Conservation (phyloP, 53 echinoderm and acorn worm genomes). For the Pentamera pediparva region DNA sequence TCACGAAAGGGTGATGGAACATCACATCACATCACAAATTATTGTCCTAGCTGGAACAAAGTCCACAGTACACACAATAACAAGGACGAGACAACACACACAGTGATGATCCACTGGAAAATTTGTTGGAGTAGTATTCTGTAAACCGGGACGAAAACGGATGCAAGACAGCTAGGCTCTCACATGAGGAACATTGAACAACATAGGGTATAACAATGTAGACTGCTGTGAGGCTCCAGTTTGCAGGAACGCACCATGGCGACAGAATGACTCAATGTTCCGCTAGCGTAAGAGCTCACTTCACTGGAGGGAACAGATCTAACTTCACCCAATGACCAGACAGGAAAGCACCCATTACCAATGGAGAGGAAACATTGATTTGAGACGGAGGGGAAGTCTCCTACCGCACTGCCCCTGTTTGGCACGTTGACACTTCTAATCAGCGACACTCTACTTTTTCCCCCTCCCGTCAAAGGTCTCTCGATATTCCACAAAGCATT, state of each 20-base stretch:
- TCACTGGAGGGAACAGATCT: not conserved
- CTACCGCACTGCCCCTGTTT: not conserved
- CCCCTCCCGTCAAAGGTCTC: not conserved
- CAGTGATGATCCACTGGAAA: too few relatives aligned
- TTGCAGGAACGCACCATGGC: not conserved
- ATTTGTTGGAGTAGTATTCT: too few relatives aligned
- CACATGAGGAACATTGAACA: too few relatives aligned
- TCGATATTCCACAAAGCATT: too few relatives aligned
- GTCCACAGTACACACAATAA: too few relatives aligned
- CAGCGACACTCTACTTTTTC: not conserved
- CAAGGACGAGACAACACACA: too few relatives aligned
- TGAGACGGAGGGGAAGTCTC: not conserved
- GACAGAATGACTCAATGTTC: not conserved
- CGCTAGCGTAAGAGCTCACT: not conserved
- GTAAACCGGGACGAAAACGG: too few relatives aligned
- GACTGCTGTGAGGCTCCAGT: not conserved
- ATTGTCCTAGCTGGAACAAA: too few relatives aligned
- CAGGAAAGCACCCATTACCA: constrained; percentile 17
- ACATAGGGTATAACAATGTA: not conserved
- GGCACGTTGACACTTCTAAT: not conserved
- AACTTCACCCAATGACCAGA: not conserved
- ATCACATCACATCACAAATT: too few relatives aligned
- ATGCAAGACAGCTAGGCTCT: too few relatives aligned
- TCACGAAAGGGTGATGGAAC: too few relatives aligned
- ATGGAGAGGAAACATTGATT: constrained; percentile 14